Evolutionary conservation across 1,140 invertebrate species (phyloP).

Genomic region (Hyles euphorbiae): DNA sequence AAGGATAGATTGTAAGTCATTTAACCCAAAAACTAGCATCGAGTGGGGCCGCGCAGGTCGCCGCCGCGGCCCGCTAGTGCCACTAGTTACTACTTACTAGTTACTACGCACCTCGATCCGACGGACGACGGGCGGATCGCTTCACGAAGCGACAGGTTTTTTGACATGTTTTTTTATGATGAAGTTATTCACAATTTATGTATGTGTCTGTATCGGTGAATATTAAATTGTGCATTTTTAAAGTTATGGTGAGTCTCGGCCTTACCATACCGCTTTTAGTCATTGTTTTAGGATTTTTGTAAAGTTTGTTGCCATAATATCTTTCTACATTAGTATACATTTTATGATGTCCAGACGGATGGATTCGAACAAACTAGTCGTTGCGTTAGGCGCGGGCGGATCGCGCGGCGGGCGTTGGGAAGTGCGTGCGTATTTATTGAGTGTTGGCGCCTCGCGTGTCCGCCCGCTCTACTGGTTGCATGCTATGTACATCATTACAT

Average conservation of each 20-base stretch:
- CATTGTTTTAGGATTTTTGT: slow-evolving; percentile 75
- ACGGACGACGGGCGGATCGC: slow-evolving; percentile 29
- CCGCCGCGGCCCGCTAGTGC: too few relatives aligned
- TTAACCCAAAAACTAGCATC: slow-evolving; percentile 61
- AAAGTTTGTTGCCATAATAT: slow-evolving; percentile 75
- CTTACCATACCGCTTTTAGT: slow-evolving; percentile 68
- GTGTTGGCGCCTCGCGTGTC: slow-evolving; percentile 14
- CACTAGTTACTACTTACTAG: not conserved
- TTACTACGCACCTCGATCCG: slow-evolving; percentile 4
- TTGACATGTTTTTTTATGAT: slow-evolving; percentile 74
- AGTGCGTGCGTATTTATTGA: slow-evolving; percentile 44
- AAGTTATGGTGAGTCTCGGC: slow-evolving; percentile 60
- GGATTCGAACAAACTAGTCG: slow-evolving; percentile 74
- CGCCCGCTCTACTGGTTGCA: not conserved
- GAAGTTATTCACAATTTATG: slow-evolving; percentile 73
- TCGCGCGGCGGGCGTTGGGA: slow-evolving; percentile 35
- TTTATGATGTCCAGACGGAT: slow-evolving; percentile 63
- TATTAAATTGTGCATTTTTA: slow-evolving; percentile 74
- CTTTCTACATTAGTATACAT: slow-evolving; percentile 72
- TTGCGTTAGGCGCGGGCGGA: slow-evolving; percentile 43
- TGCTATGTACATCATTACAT: slow-evolving; percentile 26
- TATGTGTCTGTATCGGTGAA: slow-evolving; percentile 74
- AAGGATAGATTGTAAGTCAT: slow-evolving; percentile 74
- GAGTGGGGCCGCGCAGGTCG: slow-evolving; percentile 28
- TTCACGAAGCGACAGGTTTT: slow-evolving; percentile 60